These are phyloP conservation scores for Cryptoprocta ferox DNA, from an alignment of 2,797 vertebrate genomes.

Conservation along the genomic window DNA sequence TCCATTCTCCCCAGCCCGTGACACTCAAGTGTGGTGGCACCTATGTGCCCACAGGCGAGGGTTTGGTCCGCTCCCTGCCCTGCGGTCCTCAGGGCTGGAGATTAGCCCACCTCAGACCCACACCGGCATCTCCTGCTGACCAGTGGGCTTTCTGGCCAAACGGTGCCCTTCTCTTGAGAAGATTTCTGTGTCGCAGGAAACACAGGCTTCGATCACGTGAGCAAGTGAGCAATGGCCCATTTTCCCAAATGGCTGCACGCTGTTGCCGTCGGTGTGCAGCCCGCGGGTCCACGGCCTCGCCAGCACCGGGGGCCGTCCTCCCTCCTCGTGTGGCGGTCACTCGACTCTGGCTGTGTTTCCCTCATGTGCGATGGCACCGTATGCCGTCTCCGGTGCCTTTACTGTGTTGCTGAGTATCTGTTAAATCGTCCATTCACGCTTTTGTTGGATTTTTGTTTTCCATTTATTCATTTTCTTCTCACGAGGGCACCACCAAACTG, in stretches of 20 bases:
- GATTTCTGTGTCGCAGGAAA: not conserved
- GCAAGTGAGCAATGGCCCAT: not conserved
- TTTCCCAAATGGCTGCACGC: not conserved
- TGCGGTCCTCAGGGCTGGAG: no score
- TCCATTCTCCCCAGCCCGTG: accelerated
- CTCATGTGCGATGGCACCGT: accelerated
- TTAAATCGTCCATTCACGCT: accelerated
- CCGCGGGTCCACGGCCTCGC: accelerated
- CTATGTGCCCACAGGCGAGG: accelerated
- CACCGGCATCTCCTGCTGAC: accelerated
- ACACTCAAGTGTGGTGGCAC: not conserved
- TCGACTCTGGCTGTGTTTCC: no score
- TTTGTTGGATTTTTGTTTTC: accelerated
- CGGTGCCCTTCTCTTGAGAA: not conserved
- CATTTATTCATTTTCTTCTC: not conserved
- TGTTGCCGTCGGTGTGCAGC: accelerated
- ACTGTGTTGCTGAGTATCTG: accelerated
- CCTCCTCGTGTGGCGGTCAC: no score
- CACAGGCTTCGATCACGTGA: no score
- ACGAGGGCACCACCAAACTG: not conserved
- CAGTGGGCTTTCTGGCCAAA: no score
- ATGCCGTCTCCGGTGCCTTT: accelerated
- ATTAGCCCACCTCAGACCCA: accelerated
- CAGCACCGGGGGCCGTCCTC: accelerated
- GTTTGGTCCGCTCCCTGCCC: no score